Evolutionary conservation across 2,797 vertebrate genomes (phyloP), one percentile per base, ranked within the genome.

Genomic region (Acrossocheilus wenchowensis): DNA sequence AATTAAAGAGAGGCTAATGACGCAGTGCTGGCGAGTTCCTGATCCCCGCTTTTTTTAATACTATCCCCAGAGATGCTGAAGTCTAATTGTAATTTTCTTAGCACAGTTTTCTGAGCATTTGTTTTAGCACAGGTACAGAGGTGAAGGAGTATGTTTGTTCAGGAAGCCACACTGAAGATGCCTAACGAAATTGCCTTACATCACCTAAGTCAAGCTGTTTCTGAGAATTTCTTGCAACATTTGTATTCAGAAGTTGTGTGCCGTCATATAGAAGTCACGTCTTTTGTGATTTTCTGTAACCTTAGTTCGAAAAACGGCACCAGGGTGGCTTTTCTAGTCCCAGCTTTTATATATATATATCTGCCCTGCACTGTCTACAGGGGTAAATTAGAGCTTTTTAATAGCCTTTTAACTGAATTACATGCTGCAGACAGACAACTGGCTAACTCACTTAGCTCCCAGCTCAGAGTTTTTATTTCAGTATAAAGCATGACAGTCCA

Each of bases 341-440:
- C 57, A 81, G 68, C 69, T 77, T 87, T 75, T 86, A 72, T 73
- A 78, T 83, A 78, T 83, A 68, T 79, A 75, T 77, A 30, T 66
- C 14, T 50, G 15, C 73, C 60, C 60, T 41, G 45, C 34, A 81
- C 81, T 88, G 39, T 80, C 83, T 88, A 50, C 78, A 48, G 81
- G 74, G 86, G 82, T 88, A 80, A 86, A 91, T 90, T 89, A 88
- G 80, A 78, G 68, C 79, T 87, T 85, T 80, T 88, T 88, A 90
- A 91, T 90, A 83, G 78, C 48, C 83, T 90, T 87, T 86, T 89
- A 90, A 90, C 62, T 87, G 71, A 79, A 90, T 90, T 88, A 90
- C 52, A 77, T 73, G 83, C 81, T 90, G 79, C 85, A 89, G 60
- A 84, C 78, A 21, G 78, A 82, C 82, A 75, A 89, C 80, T 82